These are phyloP conservation scores for Nestor notabilis DNA, from an alignment of 2,113 vertebrate genomes.

Conservation along the genomic window DNA sequence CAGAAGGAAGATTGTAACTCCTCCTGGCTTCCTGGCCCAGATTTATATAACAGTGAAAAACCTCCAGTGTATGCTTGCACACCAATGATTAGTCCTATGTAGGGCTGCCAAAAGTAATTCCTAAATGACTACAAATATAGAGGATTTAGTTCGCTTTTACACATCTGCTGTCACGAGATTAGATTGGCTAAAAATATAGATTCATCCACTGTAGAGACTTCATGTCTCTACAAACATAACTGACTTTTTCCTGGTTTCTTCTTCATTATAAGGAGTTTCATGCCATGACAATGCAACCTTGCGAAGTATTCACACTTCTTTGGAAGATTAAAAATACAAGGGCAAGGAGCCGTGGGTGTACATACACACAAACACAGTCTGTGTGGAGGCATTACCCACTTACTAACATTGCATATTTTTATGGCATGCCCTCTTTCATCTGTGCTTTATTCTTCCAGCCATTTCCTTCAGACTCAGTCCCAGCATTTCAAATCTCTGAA, in stretches of 20 bases:
- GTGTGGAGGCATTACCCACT: neutral
- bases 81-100: conserved; percentile 25
- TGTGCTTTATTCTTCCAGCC: neutral
- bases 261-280: neutral
- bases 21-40: neutral
- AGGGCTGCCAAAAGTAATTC: conserved; percentile 22
- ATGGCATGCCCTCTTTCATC: neutral
- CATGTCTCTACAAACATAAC: neutral
- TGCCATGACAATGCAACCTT: neutral
- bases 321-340: neutral
- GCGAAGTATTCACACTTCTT: neutral
- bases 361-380: neutral
- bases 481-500: neutral
- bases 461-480: neutral
- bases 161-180: neutral
- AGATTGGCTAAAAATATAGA: neutral
- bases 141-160: neutral
- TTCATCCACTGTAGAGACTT: neutral
- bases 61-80: neutral
- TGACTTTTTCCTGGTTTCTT: neutral
- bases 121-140: neutral
- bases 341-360: neutral
- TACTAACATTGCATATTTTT: neutral
- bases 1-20: neutral
- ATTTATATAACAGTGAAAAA: conserved; percentile 43